These are phyloP conservation scores for Pandemis heparana DNA, from an alignment of 2,888 invertebrate genomes.

Conservation along the genomic window DNA sequence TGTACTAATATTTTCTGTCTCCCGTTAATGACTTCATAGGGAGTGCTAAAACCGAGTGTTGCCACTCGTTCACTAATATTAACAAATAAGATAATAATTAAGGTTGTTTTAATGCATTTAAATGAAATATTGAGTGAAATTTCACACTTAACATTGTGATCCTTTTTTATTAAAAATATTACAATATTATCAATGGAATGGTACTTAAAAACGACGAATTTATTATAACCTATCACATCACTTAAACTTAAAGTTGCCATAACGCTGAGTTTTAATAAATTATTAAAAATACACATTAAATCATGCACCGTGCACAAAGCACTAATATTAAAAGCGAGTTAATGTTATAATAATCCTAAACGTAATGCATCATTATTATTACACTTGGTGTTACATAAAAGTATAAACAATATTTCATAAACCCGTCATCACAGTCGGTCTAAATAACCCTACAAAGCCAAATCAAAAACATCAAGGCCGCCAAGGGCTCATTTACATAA, in stretches of 20 bases:
- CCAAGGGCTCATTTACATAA: no score
- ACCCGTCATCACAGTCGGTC: no score
- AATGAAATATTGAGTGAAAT: constrained; percentile 35
- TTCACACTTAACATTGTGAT: constrained; percentile 5
- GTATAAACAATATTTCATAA: no score
- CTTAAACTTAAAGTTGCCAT: constrained; percentile 29
- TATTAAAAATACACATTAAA: constrained; percentile 12
- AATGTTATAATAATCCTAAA: neutral
- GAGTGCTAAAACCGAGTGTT: neutral
- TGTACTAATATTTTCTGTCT: neutral
- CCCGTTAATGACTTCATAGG: neutral
- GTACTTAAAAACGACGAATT: constrained; percentile 15
- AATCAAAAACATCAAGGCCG: no score
- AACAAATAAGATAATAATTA: constrained; percentile 33
- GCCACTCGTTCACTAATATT: neutral
- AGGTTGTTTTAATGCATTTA: constrained; percentile 53
- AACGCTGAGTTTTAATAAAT: constrained; percentile 10
- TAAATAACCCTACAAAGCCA: no score
- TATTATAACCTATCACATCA: neutral
- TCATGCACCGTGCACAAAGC: constrained; percentile 12
- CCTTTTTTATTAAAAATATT: neutral
- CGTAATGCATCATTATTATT: no score
- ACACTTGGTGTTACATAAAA: no score
- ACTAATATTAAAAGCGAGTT: neutral
- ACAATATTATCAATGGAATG: neutral